Conservation (phyloP, 2,888 invertebrate genomes). For the Opisthograptis luteolata region DNA sequence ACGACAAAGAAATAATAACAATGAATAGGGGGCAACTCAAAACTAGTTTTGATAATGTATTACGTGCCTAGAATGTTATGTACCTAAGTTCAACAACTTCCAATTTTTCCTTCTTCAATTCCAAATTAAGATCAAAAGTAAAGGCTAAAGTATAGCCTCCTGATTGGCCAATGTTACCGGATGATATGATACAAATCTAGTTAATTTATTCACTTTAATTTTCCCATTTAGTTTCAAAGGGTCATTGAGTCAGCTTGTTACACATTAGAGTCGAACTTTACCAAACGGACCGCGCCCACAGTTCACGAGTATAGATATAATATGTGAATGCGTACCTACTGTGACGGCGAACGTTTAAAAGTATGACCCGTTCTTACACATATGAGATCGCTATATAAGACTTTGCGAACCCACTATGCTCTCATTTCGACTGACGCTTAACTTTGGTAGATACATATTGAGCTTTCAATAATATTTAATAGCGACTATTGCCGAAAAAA, state of each 20-base stretch:
- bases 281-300: constrained; percentile 72
- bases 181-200: no score
- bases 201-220: no score
- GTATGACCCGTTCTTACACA: constrained; percentile 82
- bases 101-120: no score
- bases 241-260: constrained; percentile 33
- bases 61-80: no score
- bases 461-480: constrained; percentile 45
- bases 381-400: constrained; percentile 82
- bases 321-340: constrained; percentile 29
- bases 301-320: constrained; percentile 37
- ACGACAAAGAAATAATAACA: no score
- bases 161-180: no score
- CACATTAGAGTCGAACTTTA: constrained; percentile 45
- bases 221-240: constrained; percentile 6
- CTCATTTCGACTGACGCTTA: constrained; percentile 80
- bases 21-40: no score
- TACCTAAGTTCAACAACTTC: no score
- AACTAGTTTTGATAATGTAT: no score
- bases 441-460: constrained; percentile 75
- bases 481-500: constrained; percentile 35
- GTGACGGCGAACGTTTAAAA: constrained; percentile 79
- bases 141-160: no score
- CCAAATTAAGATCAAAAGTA: no score
- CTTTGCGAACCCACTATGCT: constrained; percentile 76